phyloP scores from a whole-genome alignment of 1,140 invertebrate genomes.

The Acyrthosiphon pisum region DNA sequence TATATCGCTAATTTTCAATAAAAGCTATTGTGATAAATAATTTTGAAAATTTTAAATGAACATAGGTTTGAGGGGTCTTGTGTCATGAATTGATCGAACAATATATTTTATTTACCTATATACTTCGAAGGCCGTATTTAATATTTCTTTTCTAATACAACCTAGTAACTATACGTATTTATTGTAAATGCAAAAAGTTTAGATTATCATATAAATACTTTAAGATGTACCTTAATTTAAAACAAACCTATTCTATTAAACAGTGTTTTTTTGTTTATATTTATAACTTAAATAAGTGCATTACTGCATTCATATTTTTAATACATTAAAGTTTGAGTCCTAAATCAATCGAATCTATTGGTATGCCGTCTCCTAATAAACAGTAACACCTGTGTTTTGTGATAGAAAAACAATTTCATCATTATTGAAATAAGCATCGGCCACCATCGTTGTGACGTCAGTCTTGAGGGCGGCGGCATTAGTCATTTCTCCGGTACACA shows the following conservation, averaged over 20 bases:
- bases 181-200: not conserved
- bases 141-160: no score
- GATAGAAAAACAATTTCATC: not conserved
- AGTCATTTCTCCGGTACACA: slow-evolving; percentile 31
- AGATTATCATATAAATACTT: not conserved
- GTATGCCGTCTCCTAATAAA: not conserved
- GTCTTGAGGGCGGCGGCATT: not conserved
- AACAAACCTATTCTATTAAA: not conserved
- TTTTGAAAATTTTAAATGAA: not conserved
- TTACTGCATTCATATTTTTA: not conserved
- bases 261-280: not conserved
- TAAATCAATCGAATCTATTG: not conserved
- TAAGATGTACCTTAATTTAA: not conserved
- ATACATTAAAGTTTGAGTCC: not conserved
- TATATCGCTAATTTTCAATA: not conserved
- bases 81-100: not conserved
- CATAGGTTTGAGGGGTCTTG: not conserved
- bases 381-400: not conserved
- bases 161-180: not conserved
- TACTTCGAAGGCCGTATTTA: no score
- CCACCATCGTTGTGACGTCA: not conserved
- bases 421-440: not conserved
- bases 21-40: not conserved
- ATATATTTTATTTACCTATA: not conserved
- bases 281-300: not conserved